Evolutionary conservation across 2,797 vertebrate species (phyloP).

Genomic region (Sebastes elongatus): DNA sequence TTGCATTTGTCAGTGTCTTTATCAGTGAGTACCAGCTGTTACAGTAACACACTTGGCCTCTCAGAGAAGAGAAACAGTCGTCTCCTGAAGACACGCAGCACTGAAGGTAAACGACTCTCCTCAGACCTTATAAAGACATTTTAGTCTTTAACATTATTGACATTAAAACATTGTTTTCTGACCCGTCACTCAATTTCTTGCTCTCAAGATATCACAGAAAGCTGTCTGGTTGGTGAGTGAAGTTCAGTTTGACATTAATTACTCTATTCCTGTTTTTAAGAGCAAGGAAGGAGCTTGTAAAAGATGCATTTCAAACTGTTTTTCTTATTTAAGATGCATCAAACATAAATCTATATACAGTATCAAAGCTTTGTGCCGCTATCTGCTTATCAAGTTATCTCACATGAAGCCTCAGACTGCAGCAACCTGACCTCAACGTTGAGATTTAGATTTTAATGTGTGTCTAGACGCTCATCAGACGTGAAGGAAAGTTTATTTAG

Average conservation of each 20-base stretch:
- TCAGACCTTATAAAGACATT: conserved; percentile 7
- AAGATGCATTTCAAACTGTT: background rate
- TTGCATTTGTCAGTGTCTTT: conserved; percentile 54
- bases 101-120: conserved; percentile 68
- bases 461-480: too few species aligned
- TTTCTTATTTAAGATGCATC: background rate
- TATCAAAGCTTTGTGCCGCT: background rate
- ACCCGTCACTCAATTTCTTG: background rate
- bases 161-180: background rate
- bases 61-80: conserved; percentile 16
- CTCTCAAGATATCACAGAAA: background rate
- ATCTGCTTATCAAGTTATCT: background rate
- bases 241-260: background rate
- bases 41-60: conserved; percentile 5
- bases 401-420: background rate
- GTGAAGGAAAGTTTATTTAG: too few species aligned
- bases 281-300: background rate
- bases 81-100: conserved; percentile 22
- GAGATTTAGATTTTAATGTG: background rate
- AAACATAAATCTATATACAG: background rate
- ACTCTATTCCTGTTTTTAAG: background rate
- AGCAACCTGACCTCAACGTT: background rate
- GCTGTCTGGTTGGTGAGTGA: background rate
- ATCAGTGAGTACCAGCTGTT: conserved; percentile 79
- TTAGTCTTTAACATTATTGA: background rate